Evolutionary conservation across 2,888 invertebrate genomes (phyloP).

Genomic region (Chloromyia formosa): DNA sequence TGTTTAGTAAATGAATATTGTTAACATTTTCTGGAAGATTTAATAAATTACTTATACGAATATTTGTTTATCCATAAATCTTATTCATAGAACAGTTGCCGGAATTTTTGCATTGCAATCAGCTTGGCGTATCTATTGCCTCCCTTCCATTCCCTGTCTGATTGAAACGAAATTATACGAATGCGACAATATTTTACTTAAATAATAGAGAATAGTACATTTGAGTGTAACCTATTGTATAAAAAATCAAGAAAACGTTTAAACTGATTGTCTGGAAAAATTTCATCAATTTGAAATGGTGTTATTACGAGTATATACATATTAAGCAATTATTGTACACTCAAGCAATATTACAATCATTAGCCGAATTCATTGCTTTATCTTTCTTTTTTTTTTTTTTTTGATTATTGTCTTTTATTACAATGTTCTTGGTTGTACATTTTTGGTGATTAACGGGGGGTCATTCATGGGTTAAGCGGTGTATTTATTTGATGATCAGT

Average conservation of each 20-base stretch:
- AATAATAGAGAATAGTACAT: not conserved
- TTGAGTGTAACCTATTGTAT: too few species aligned
- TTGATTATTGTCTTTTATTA: too few species aligned
- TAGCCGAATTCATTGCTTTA: not conserved
- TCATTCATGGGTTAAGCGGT: too few species aligned
- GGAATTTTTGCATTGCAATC: not conserved
- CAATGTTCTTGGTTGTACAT: too few species aligned
- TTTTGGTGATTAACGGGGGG: too few species aligned
- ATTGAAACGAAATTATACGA: not conserved
- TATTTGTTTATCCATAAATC: too few species aligned
- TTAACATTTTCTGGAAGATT: not conserved
- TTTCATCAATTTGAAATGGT: too few species aligned
- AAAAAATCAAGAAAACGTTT: too few species aligned
- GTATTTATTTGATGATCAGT: too few species aligned
- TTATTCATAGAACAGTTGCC: not conserved
- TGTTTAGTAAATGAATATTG: conserved; percentile 6
- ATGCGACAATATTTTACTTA: conserved; percentile 10
- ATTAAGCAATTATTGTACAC: not conserved
- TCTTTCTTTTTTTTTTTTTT: not conserved
- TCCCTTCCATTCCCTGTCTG: not conserved
- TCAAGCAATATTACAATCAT: conserved; percentile 1
- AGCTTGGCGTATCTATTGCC: not conserved
- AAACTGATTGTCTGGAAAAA: too few species aligned
- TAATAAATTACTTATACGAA: not conserved
- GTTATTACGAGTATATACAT: too few species aligned